phyloP scores from a whole-genome alignment of 1,140 invertebrate species.

The Psilanteris sp. region DNA sequence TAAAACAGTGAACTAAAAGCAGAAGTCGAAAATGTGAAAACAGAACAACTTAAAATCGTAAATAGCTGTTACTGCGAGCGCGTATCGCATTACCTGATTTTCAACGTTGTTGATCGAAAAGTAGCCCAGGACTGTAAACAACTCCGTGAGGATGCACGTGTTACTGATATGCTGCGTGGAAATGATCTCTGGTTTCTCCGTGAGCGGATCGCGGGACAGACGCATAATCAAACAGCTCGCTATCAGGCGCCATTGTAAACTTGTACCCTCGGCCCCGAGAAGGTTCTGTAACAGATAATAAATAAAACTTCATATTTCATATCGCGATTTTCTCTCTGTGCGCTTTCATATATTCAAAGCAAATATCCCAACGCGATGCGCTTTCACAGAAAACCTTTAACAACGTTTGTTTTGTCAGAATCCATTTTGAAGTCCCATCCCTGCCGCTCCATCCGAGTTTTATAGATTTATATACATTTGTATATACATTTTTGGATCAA shows the following conservation, averaged over 20 bases:
- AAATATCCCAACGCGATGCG: too few relatives aligned
- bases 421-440: too few relatives aligned
- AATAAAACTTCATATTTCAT: slow-evolving; percentile 37
- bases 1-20: too few relatives aligned
- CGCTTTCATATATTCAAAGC: slow-evolving; percentile 4
- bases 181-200: slow-evolving; percentile 72
- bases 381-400: too few relatives aligned
- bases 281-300: slow-evolving; percentile 84
- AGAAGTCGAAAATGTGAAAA: too few relatives aligned
- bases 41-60: too few relatives aligned
- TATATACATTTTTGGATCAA: too few relatives aligned
- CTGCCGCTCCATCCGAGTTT: too few relatives aligned
- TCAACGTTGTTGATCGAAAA: slow-evolving; percentile 89
- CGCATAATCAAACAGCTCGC: slow-evolving; percentile 86
- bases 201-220: slow-evolving; percentile 86
- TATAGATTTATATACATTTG: too few relatives aligned
- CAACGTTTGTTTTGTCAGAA: too few relatives aligned
- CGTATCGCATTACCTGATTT: slow-evolving; percentile 86
- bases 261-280: slow-evolving; percentile 91
- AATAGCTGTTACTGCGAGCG: too few relatives aligned
- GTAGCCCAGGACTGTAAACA: slow-evolving; percentile 89
- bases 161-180: slow-evolving; percentile 66
- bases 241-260: slow-evolving; percentile 88
- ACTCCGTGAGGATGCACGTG: slow-evolving; percentile 84
- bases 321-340: slow-evolving; percentile 4